Evolutionary conservation across 2,113 vertebrate genomes (phyloP).

Genomic region (Raja brachyura): DNA sequence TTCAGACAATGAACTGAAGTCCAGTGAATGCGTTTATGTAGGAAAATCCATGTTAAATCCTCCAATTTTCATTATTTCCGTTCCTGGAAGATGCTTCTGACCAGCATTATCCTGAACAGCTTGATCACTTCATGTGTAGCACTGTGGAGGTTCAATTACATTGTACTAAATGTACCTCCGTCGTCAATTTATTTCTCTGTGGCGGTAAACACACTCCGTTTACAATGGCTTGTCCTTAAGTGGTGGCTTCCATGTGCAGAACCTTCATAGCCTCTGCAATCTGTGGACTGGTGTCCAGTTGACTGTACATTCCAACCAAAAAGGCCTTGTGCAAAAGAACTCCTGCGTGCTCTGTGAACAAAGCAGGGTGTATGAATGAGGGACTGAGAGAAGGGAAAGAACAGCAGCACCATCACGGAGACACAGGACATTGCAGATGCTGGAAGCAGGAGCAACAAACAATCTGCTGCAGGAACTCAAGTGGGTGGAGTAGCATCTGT

Average conservation of each 20-base stretch:
- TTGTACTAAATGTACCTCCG: neutral
- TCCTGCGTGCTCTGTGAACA: conserved; percentile 74
- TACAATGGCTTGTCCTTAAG: conserved; percentile 55
- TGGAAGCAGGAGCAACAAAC: too few relatives aligned
- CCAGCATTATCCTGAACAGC: neutral
- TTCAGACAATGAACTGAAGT: neutral
- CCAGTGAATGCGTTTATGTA: neutral
- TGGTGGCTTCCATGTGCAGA: conserved; percentile 87
- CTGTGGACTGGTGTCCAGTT: conserved; percentile 88
- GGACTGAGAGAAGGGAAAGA: neutral
- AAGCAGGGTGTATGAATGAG: conserved; percentile 24
- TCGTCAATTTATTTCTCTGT: neutral
- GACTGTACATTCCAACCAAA: conserved; percentile 89
- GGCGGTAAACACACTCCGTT: too few relatives aligned
- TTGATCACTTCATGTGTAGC: neutral
- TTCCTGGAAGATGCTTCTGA: neutral
- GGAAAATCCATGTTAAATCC: neutral
- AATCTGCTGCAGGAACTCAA: too few relatives aligned
- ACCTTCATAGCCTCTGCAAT: conserved; percentile 89
- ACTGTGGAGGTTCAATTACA: neutral
- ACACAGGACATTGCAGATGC: too few relatives aligned
- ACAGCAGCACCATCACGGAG: too few relatives aligned
- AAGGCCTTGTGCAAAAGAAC: conserved; percentile 89
- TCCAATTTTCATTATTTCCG: neutral
- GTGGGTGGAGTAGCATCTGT: too few relatives aligned